A percentile compares a stretch with the other conserved stretches of the same genome.
These are phyloP conservation scores for Kudoa iwatai DNA, from an alignment of 30 jellyfish, hydroid and myxozoan genomes.

Conservation along the genomic window DNA sequence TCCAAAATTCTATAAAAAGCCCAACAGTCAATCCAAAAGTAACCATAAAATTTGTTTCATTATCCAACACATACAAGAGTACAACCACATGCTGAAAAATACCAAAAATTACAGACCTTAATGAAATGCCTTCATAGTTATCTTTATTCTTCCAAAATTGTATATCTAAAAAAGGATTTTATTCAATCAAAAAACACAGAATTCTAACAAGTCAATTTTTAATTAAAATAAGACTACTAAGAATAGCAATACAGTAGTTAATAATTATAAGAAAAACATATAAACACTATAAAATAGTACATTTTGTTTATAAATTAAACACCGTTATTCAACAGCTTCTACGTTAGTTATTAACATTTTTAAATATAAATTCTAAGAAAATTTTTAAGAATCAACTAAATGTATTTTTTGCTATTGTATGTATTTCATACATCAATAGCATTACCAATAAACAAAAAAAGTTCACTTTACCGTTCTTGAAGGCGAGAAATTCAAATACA, in stretches of 20 bases:
- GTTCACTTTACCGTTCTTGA: conserved; percentile 30
- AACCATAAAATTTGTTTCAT: conserved; percentile 64
- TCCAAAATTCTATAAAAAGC: conserved; percentile 50
- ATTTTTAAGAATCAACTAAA: too few species aligned
- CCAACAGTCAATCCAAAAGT: conserved; percentile 57
- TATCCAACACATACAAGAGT: conserved; percentile 42
- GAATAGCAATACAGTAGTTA: too few species aligned
- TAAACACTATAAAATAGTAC: too few species aligned
- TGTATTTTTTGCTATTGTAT: too few species aligned
- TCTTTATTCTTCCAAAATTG: conserved; percentile 72
- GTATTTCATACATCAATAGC: too few species aligned
- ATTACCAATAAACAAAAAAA: not conserved
- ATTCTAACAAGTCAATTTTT: not conserved
- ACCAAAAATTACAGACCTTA: conserved; percentile 37
- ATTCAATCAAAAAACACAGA: not conserved
- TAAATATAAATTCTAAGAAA: too few species aligned
- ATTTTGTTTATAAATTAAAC: too few species aligned
- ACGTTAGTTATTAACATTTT: too few species aligned
- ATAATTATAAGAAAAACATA: too few species aligned
- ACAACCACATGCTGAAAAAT: conserved; percentile 63
- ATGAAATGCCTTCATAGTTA: conserved; percentile 69
- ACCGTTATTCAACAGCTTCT: too few species aligned
- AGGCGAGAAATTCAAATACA: conserved; percentile 82
- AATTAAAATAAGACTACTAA: too few species aligned
- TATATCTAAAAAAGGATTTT: conserved; percentile 7